These are phyloP conservation scores for Rhamphomyia laevipes DNA, from an alignment of 2,888 invertebrate species.

Conservation along the genomic window DNA sequence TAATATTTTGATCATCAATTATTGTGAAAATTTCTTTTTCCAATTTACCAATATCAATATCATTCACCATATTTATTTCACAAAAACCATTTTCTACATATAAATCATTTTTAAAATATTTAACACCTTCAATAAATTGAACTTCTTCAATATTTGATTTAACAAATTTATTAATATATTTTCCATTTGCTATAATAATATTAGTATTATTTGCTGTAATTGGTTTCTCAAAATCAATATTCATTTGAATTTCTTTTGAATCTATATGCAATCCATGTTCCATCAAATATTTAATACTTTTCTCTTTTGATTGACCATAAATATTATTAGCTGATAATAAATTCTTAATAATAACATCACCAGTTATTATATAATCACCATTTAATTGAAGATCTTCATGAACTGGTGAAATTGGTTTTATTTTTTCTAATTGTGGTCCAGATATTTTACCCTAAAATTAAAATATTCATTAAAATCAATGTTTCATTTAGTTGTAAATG, in stretches of 20 bases:
- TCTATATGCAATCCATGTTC: conserved; percentile 21
- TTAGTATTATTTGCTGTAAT: conserved; percentile 30
- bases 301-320: conserved; percentile 16
- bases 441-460: conserved; percentile 35
- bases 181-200: conserved; percentile 37
- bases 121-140: conserved; percentile 40
- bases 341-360: conserved; percentile 39
- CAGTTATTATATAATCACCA: conserved; percentile 37
- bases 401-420: conserved; percentile 39
- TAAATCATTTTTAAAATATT: conserved; percentile 38
- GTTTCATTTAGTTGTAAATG: conserved; percentile 12
- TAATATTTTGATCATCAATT: conserved; percentile 38
- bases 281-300: conserved; percentile 18
- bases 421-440: conserved; percentile 33
- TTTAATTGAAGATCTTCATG: conserved; percentile 34
- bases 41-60: conserved; percentile 36
- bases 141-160: conserved; percentile 31
- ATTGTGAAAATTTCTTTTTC: conserved; percentile 34
- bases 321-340: conserved; percentile 28
- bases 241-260: conserved; percentile 20
- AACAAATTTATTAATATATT: conserved; percentile 36
- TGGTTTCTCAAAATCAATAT: conserved; percentile 23
- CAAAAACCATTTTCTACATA: conserved; percentile 34
- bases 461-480: not conserved
- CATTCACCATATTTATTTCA: conserved; percentile 37